Percentiles rank a stretch among this genome's conserved stretches.
Evolutionary conservation across 2,113 vertebrate species (phyloP).

Genomic region (Cynoglossus semilaevis): DNA sequence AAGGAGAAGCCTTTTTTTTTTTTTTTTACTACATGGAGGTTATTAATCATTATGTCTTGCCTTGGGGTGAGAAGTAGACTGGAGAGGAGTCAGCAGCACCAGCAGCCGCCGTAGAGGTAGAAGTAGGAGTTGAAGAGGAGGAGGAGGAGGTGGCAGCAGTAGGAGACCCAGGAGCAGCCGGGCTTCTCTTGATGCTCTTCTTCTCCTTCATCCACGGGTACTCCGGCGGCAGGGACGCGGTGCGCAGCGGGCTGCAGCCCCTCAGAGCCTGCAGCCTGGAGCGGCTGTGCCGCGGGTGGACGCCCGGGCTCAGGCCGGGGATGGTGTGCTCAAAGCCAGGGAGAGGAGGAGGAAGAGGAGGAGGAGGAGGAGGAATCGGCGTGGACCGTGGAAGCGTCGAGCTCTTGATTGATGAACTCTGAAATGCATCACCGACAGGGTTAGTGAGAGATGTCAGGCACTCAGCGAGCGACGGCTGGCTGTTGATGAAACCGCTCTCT

Average conservation of each 20-base stretch:
- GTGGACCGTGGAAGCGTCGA: constrained; percentile 97
- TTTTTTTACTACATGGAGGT: constrained; percentile 50
- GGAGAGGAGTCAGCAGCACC: constrained; percentile 77
- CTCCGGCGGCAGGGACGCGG: constrained; percentile 84
- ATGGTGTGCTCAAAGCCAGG: constrained; percentile 98
- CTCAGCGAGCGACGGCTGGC: constrained; percentile 99
- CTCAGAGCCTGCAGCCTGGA: constrained; percentile 84
- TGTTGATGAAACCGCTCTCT: constrained; percentile 99
- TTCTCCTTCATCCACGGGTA: constrained; percentile 99
- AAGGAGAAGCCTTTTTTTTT: constrained; percentile 53
- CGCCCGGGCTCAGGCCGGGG: constrained; percentile 89
- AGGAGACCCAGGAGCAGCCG: constrained; percentile 69
- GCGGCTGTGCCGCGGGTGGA: constrained; percentile 91
- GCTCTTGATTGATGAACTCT: constrained; percentile 99
- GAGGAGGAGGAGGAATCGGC: constrained; percentile 94
- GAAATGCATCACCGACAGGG: constrained; percentile 99
- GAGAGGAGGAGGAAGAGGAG: constrained; percentile 98
- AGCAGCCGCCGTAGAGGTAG: constrained; percentile 40
- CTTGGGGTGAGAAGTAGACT: constrained; percentile 91
- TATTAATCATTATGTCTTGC: constrained; percentile 83
- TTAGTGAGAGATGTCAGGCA: constrained; percentile 97
- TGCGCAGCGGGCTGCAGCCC: constrained; percentile 82
- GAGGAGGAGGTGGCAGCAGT: constrained; percentile 51
- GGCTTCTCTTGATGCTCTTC: constrained; percentile 89
- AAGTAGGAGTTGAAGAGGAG: constrained; percentile 22